Base-by-base conservation (phyloP, 2,888 invertebrate species). In the Rhimphoctona megacephalus region DNA sequence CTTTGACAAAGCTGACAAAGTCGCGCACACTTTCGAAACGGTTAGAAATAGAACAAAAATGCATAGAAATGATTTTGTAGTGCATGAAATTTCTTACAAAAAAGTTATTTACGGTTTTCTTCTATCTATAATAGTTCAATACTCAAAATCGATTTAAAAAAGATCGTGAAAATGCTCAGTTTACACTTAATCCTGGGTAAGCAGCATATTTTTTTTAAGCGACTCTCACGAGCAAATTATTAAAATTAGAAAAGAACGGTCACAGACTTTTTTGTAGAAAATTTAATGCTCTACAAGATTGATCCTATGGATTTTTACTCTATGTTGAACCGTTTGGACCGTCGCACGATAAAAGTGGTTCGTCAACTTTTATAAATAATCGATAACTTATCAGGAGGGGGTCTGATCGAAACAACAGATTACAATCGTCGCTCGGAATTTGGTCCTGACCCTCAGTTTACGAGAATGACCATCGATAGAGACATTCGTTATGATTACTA, bases 361-460 rank as follows among this genome's bases (percentile, higher is more conserved):
- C 54, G 57, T 57, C 14, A 57, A 25, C 57, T 57, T 57, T 57
- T n/a, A n/a, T n/a, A n/a, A 57, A 57, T 57, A 25, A 57, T 57
- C 57, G 57, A 57, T 57, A 25, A 25, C 14, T 30, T 57, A 57
- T 57, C 57, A 11, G 25, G 5, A 25, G 25, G 3, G 25, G 14
- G 14, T 25, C 57, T 25, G 57, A 25, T 57, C 57, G 57, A 14
- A 57, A 57, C 25, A 57, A 25, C 57, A 57, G 57, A 57, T 57
- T 57, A 57, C 14, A 57, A 11, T 14, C 4, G 14, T 25, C 57
- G 7, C 14, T 57, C 22, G 57, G 57, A 57, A 57, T 57, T 57
- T 25, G 57, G 25, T 57, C 25, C 25, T 57, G 57, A 57, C 25
- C 57, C 25, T 25, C 4, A 57, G 54, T 25, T 11, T 25, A 57